Evolutionary conservation across 1,140 invertebrate genomes (phyloP), one percentile per base, ranked within the genome.

Genomic region (Leguminivora glycinivorella): DNA sequence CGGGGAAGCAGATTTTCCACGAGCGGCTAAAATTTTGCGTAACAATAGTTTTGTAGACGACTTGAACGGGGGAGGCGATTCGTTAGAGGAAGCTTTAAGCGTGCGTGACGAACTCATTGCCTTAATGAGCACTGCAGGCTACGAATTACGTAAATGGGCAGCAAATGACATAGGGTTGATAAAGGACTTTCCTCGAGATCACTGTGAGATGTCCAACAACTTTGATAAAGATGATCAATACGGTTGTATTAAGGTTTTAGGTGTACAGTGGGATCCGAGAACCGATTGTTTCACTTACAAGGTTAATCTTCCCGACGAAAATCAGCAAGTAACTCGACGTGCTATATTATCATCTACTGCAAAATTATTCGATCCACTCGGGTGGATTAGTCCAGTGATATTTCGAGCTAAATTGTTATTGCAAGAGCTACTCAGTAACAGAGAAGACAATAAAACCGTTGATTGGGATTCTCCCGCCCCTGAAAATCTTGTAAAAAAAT

Each of bases 121-220:
- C 0, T 56, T 76, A 12, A 60, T 73, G 52, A 0, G 9, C 2
- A 56, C 24, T 10, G 75, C 31, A 38, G 75, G 75, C 10, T 76
- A 73, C 67, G 75, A 76, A 25, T 43, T 76, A 19, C 19, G 72
- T 4, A 76, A 76, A 70, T 76, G 75, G 75, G 34, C 52, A 3
- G 24, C 67, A 4, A 76, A 73, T 25, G 26, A n/a, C 9, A 12
- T 4, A 2, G 9, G 60, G 12, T 24, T 75, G 7, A 17, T 75
- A 22, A 14, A 43, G 14, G 74, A 56, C 19, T 12, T 76, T 12
- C 72, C 72, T 34, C 38, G 26, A 6, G 74, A 76, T 4, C 56
- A 73, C 22, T 71, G 47, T 43, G 25, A 60, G 14, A 4, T 14
- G n/a, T 31, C 56, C 25, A 1, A 6, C 4, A 7, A 34, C 6